Evolutionary conservation across 2,888 invertebrate species (phyloP).

Genomic region (Thyatira batis): DNA sequence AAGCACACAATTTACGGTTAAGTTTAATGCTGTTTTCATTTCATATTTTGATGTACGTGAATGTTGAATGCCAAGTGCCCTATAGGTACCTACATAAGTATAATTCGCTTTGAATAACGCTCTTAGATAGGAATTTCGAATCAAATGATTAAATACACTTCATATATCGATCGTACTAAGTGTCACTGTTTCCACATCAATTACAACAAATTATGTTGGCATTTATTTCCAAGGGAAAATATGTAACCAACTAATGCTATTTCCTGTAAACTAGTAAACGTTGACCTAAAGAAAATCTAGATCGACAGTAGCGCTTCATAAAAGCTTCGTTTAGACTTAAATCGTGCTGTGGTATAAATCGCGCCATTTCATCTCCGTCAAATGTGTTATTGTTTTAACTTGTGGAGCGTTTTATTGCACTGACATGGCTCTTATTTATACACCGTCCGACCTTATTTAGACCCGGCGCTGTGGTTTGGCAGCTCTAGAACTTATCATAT

Average conservation of each 20-base stretch:
- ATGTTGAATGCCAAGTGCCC: neutral
- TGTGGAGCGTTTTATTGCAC: slow-evolving; percentile 49
- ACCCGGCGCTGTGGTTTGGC: slow-evolving; percentile 38
- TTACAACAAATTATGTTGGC: neutral
- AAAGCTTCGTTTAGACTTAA: slow-evolving; percentile 9
- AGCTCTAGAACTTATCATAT: slow-evolving; percentile 13
- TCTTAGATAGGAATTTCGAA: slow-evolving; percentile 1
- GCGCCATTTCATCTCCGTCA: slow-evolving; percentile 49
- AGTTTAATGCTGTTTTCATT: slow-evolving; percentile 24
- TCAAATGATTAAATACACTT: neutral
- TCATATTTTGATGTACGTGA: slow-evolving; percentile 20
- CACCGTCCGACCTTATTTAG: slow-evolving; percentile 46
- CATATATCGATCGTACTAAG: no score
- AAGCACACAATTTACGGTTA: slow-evolving; percentile 15
- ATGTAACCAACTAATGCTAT: neutral
- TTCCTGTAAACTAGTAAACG: slow-evolving; percentile 6
- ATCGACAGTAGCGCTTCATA: slow-evolving; percentile 29
- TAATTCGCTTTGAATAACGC: slow-evolving; percentile 4
- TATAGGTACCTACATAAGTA: neutral
- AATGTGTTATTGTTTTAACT: slow-evolving; percentile 74
- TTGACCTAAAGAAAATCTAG: slow-evolving; percentile 47
- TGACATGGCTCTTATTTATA: slow-evolving; percentile 32
- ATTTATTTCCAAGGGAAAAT: neutral
- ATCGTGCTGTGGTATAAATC: slow-evolving; percentile 43
- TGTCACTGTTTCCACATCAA: no score